These are phyloP conservation scores for Narcine bancroftii DNA, from an alignment of 2,113 vertebrate genomes.

Conservation along the genomic window DNA sequence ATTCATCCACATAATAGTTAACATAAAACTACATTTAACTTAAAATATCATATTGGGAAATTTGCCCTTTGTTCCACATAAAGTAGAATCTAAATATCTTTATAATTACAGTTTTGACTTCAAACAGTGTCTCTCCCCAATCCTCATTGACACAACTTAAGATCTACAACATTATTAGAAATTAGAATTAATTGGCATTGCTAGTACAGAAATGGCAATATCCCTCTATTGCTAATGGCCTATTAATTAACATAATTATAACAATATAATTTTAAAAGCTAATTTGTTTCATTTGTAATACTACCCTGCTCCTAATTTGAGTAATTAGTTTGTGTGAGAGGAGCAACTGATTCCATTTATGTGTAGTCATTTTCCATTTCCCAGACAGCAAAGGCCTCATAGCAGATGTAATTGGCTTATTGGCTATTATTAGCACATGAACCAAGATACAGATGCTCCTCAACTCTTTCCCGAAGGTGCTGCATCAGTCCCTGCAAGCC, in stretches of 20 bases:
- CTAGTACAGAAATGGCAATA: neutral
- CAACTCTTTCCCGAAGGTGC: too few species aligned
- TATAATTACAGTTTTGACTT: neutral
- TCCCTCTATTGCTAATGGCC: neutral
- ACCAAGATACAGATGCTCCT: too few species aligned
- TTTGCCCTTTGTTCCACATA: neutral
- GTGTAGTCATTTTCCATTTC: too few species aligned
- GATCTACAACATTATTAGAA: neutral
- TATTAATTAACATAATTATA: conserved; percentile 23
- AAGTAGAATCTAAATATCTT: neutral
- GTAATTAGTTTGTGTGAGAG: neutral
- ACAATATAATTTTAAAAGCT: neutral
- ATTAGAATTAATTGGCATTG: neutral
- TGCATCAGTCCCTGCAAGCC: too few species aligned
- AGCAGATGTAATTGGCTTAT: neutral
- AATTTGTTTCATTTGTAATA: neutral
- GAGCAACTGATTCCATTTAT: neutral
- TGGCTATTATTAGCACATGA: too few species aligned
- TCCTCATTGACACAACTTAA: neutral
- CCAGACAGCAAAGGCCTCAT: neutral
- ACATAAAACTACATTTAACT: neutral
- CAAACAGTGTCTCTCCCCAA: neutral
- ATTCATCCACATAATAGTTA: neutral
- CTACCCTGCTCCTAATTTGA: neutral
- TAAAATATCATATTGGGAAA: neutral